Evolutionary conservation across 2,797 vertebrate species (phyloP).

Genomic region (Myotis daubentonii): DNA sequence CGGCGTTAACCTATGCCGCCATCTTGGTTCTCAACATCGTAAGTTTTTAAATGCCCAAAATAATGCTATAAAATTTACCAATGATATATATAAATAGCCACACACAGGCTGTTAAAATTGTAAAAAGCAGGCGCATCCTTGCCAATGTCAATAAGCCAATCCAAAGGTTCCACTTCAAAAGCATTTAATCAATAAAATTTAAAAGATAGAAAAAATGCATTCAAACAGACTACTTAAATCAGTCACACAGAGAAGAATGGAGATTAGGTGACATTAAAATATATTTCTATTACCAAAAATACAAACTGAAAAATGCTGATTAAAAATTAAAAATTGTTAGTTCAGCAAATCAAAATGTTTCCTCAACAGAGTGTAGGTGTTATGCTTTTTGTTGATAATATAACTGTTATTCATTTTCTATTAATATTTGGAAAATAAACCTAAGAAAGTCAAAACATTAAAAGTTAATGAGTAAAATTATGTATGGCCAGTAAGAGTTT

Average conservation of each 20-base stretch:
- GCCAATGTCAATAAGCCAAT: conserved; percentile 25
- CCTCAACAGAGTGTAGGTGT: conserved; percentile 56
- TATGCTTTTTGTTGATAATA: conserved; percentile 64
- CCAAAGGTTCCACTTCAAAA: conserved; percentile 5
- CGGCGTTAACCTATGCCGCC: too few relatives aligned
- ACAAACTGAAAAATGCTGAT: background rate
- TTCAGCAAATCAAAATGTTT: conserved; percentile 67
- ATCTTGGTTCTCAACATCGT: too few relatives aligned
- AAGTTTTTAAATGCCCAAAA: conserved; percentile 24
- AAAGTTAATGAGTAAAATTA: conserved; percentile 12
- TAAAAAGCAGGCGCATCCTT: background rate
- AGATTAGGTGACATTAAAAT: background rate
- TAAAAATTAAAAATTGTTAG: conserved; percentile 38
- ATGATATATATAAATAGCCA: background rate
- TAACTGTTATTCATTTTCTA: conserved; percentile 20
- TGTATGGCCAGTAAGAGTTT: background rate
- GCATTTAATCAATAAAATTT: background rate
- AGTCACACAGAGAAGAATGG: background rate
- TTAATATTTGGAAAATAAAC: conserved; percentile 54
- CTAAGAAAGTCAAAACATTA: conserved; percentile 39
- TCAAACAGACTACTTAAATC: conserved; percentile 15
- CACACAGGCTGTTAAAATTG: background rate
- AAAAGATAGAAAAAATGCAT: background rate
- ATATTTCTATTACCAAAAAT: conserved; percentile 6
- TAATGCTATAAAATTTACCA: conserved; percentile 21